These are phyloP conservation scores for Tragelaphus oryx DNA, from an alignment of 2,797 vertebrate genomes.

Conservation along the genomic window DNA sequence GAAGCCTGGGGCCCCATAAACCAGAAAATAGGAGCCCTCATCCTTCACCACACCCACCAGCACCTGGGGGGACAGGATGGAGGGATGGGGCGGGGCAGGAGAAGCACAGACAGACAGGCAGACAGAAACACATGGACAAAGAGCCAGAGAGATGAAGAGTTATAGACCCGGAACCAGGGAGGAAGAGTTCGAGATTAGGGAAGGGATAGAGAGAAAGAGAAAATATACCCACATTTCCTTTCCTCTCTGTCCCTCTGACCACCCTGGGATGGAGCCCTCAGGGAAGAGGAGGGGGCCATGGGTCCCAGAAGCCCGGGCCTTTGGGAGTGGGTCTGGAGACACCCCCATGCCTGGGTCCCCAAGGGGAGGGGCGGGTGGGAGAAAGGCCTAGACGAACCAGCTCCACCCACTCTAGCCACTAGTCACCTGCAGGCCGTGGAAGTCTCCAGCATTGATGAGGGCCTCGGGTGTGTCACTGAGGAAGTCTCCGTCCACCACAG, in stretches of 20 bases:
- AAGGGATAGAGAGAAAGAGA: slow-evolving; percentile 22
- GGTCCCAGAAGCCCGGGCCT: not conserved
- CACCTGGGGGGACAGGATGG: slow-evolving; percentile 73
- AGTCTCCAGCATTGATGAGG: slow-evolving; percentile 87
- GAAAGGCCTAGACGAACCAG: not conserved
- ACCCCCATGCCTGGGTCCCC: not conserved
- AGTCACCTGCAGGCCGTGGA: slow-evolving; percentile 86
- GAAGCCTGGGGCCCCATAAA: slow-evolving; percentile 94
- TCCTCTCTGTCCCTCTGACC: not conserved
- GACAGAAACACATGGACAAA: slow-evolving; percentile 60
- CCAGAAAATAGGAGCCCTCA: slow-evolving; percentile 92
- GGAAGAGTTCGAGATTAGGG: slow-evolving; percentile 12
- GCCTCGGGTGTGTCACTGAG: slow-evolving; percentile 89
- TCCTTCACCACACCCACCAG: slow-evolving; percentile 93
- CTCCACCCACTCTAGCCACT: not conserved
- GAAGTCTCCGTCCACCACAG: slow-evolving; percentile 90
- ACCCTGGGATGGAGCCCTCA: slow-evolving; percentile 4
- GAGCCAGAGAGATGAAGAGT: slow-evolving; percentile 59
- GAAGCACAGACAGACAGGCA: slow-evolving; percentile 43
- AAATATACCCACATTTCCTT: slow-evolving; percentile 12
- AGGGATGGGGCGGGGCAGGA: not conserved
- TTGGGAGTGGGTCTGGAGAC: not conserved
- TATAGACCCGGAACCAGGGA: slow-evolving; percentile 30
- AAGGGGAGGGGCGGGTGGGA: not conserved
- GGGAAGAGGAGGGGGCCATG: not conserved